phyloP scores from a whole-genome alignment of 2,888 invertebrate species.

The Oxytorus armatus region DNA sequence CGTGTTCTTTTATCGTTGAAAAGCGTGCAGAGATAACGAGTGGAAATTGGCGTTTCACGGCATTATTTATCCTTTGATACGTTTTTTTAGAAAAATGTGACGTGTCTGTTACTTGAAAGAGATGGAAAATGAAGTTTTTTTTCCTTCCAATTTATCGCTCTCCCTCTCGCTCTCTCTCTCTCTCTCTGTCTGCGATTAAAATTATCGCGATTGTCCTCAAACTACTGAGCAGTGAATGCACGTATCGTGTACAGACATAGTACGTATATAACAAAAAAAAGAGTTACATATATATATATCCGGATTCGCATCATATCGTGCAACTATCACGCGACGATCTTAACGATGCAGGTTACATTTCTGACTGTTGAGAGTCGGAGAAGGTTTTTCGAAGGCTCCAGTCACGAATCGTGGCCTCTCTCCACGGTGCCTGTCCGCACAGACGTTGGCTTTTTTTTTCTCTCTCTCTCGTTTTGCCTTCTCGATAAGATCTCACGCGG shows the following conservation, averaged over 20 bases:
- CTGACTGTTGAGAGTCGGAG: slow-evolving; percentile 39
- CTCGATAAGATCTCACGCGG: slow-evolving; percentile 57
- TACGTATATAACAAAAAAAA: slow-evolving; percentile 23
- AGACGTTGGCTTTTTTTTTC: slow-evolving; percentile 32
- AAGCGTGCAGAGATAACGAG: neutral
- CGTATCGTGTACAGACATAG: slow-evolving; percentile 12
- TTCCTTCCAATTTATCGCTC: slow-evolving; percentile 15
- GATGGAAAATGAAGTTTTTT: neutral
- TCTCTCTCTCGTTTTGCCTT: slow-evolving; percentile 30
- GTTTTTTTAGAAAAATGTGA: neutral
- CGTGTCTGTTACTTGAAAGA: neutral
- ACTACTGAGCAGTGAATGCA: slow-evolving; percentile 26
- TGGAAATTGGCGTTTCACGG: neutral
- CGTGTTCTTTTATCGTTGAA: no score
- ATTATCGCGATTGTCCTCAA: slow-evolving; percentile 34
- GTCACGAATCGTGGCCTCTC: slow-evolving; percentile 53
- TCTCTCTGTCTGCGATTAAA: neutral
- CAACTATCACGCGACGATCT: slow-evolving; percentile 56
- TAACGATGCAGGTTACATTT: slow-evolving; percentile 58
- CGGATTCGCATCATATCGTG: slow-evolving; percentile 59
- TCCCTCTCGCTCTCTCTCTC: no score
- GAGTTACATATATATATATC: slow-evolving; percentile 55
- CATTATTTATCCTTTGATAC: neutral
- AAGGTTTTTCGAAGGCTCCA: slow-evolving; percentile 50
- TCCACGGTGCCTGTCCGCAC: slow-evolving; percentile 44